phyloP scores from a whole-genome alignment of 2,888 invertebrate species.

The Lagria hirta region DNA sequence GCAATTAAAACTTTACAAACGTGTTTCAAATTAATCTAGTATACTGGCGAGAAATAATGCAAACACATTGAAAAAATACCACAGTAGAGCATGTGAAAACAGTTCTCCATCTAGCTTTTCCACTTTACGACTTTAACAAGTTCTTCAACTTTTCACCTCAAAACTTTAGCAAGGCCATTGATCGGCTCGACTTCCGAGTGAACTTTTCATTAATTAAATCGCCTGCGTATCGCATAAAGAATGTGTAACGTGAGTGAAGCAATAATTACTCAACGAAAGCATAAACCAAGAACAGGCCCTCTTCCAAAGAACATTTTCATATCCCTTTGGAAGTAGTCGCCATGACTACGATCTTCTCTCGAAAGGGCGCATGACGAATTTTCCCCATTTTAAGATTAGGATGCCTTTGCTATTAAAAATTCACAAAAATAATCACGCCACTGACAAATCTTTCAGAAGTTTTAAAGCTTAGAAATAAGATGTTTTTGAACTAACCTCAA shows the following conservation, averaged over 20 bases:
- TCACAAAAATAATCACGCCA: constrained; percentile 16
- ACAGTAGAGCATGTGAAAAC: no score
- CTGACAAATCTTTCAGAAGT: background rate
- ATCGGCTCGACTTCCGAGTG: no score
- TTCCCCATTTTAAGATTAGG: constrained; percentile 19
- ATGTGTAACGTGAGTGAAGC: constrained; percentile 2
- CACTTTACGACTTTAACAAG: no score
- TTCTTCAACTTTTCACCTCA: constrained; percentile 2
- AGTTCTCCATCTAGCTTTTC: no score
- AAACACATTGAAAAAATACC: no score
- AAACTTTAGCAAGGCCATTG: constrained; percentile 2
- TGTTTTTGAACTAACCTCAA: background rate
- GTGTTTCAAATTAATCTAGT: no score
- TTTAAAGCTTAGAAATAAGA: no score
- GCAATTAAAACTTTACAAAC: no score
- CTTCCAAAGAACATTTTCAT: constrained; percentile 29
- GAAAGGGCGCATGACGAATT: constrained; percentile 23
- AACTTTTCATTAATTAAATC: constrained; percentile 11
- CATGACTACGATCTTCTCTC: constrained; percentile 29
- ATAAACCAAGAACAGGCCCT: constrained; percentile 2
- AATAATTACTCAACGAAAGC: constrained; percentile 10
- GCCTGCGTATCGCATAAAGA: constrained; percentile 4
- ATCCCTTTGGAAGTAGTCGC: constrained; percentile 33
- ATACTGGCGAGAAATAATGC: no score
- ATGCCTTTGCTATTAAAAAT: constrained; percentile 19